Conservation (phyloP, 37 sponge, comb jelly and placozoan species). For the Ianthella basta region DNA sequence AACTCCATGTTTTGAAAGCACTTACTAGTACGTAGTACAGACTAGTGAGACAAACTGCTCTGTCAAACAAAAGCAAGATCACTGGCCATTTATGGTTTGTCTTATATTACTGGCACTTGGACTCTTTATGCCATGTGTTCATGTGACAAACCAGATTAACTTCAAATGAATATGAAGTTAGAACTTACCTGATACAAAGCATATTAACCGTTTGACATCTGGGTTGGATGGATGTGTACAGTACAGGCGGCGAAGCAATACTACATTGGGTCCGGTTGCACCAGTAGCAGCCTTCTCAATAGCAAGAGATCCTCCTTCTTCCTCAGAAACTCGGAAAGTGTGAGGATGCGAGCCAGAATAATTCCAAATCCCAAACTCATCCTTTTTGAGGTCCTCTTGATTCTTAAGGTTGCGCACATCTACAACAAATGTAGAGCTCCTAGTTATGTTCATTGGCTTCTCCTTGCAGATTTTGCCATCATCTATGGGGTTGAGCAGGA, state of each 20-base stretch:
- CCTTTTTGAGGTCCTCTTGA: slow-evolving; percentile 47
- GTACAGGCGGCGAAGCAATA: slow-evolving; percentile 44
- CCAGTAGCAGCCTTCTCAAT: slow-evolving; percentile 55
- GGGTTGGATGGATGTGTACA: slow-evolving; percentile 53
- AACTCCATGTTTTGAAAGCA: too few relatives aligned
- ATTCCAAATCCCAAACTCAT: slow-evolving; percentile 55
- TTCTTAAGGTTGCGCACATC: slow-evolving; percentile 30
- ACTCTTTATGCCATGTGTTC: too few relatives aligned
- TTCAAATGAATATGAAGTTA: background rate
- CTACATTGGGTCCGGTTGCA: slow-evolving; percentile 41
- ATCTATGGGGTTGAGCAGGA: slow-evolving; percentile 40
- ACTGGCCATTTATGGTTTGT: too few relatives aligned
- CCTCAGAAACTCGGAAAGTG: background rate
- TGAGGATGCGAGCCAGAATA: slow-evolving; percentile 48
- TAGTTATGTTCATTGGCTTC: slow-evolving; percentile 21
- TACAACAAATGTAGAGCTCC: slow-evolving; percentile 40
- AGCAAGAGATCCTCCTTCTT: slow-evolving; percentile 20
- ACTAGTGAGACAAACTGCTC: too few relatives aligned
- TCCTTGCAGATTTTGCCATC: slow-evolving; percentile 26
- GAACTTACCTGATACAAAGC: slow-evolving; percentile 43
- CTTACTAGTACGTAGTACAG: too few relatives aligned
- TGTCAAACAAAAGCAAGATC: too few relatives aligned
- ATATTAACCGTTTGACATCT: slow-evolving; percentile 43
- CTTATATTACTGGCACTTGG: too few relatives aligned
- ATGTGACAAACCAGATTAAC: too few relatives aligned